Evolutionary conservation across 2,113 vertebrate species (phyloP).

Genomic region (Galbula dea): DNA sequence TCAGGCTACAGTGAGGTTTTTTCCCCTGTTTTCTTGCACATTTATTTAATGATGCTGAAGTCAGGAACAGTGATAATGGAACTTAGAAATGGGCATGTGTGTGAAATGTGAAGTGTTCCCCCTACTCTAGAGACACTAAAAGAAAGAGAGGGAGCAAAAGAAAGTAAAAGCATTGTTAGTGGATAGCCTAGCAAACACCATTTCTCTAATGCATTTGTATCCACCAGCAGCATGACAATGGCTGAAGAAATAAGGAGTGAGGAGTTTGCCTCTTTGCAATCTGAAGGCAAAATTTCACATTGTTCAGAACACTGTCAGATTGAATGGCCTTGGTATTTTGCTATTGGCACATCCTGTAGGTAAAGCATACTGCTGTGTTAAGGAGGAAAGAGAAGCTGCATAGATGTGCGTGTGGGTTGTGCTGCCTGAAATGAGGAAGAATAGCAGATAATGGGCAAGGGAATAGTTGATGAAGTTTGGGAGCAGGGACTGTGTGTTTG

Average conservation of each 20-base stretch:
- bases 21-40: background rate
- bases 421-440: background rate
- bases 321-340: background rate
- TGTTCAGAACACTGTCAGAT: background rate
- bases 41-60: background rate
- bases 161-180: background rate
- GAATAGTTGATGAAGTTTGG: background rate
- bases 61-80: background rate
- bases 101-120: background rate
- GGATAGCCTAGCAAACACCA: background rate
- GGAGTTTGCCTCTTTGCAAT: background rate
- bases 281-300: background rate
- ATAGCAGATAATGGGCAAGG: background rate
- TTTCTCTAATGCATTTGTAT: background rate
- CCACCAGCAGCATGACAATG: background rate
- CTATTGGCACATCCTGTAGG: accelerated
- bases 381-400: background rate
- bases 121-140: background rate
- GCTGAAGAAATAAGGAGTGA: background rate
- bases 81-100: background rate
- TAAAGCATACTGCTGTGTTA: background rate
- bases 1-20: background rate
- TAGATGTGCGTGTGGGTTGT: background rate
- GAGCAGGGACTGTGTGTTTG: background rate
- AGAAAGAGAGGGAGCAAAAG: background rate